These are phyloP conservation scores for Equus quagga DNA, from an alignment of 2,113 vertebrate species.

Conservation along the genomic window DNA sequence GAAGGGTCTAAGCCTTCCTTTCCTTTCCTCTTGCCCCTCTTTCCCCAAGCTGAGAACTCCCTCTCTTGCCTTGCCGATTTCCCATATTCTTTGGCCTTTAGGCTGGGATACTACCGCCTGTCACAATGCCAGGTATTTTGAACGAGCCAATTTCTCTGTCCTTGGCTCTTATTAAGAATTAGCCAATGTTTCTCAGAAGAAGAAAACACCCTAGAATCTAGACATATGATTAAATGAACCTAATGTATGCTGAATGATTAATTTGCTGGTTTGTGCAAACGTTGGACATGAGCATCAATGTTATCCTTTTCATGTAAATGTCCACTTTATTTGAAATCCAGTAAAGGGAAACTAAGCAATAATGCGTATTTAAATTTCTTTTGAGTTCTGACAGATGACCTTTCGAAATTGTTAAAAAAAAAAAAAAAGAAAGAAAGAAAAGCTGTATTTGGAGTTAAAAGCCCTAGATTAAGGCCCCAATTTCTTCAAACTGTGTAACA, in stretches of 20 bases:
- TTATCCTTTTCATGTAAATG: not conserved
- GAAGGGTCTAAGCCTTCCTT: not conserved
- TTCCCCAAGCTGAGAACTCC: not conserved
- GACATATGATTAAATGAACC: not conserved
- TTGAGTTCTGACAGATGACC: not conserved
- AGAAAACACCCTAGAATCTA: not conserved
- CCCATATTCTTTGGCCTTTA: not conserved
- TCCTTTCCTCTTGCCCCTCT: not conserved
- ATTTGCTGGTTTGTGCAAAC: not conserved
- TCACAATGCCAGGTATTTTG: not conserved
- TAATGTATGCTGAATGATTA: not conserved
- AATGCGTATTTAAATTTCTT: not conserved
- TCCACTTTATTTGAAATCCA: slow-evolving; percentile 44
- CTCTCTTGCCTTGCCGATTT: not conserved
- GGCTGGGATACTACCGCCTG: too few relatives aligned
- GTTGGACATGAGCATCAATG: too few relatives aligned
- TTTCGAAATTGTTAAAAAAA: not conserved
- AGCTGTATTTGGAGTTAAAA: not conserved
- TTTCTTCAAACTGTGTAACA: not conserved
- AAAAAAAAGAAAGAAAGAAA: not conserved
- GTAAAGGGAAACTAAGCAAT: not conserved
- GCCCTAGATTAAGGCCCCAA: not conserved
- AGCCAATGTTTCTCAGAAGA: slow-evolving; percentile 16
- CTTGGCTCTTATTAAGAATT: not conserved
- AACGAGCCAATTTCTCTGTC: not conserved